Conservation (phyloP, 2,888 invertebrate species). For the Drosophila percnosoma region DNA sequence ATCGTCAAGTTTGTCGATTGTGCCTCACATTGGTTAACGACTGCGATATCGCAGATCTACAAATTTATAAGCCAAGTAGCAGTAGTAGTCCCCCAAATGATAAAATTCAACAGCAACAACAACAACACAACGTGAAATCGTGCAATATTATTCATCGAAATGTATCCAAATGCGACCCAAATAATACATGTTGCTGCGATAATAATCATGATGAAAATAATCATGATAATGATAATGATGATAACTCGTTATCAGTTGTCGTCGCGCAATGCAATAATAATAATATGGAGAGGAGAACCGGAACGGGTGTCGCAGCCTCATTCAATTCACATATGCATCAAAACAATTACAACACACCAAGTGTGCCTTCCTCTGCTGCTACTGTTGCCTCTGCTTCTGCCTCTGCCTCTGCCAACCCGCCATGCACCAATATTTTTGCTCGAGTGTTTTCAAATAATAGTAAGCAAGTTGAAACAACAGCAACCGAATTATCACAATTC, state of each 20-base stretch:
- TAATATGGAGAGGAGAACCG: slow-evolving; percentile 33
- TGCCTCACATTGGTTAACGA: slow-evolving; percentile 93
- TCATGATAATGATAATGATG: slow-evolving; percentile 39
- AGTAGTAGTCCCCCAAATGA: slow-evolving; percentile 16
- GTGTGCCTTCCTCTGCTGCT: slow-evolving; percentile 60
- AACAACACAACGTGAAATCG: slow-evolving; percentile 28
- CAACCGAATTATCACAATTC: slow-evolving; percentile 56
- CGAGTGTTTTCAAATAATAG: slow-evolving; percentile 45
- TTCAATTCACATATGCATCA: slow-evolving; percentile 41
- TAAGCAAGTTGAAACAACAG: slow-evolving; percentile 39
- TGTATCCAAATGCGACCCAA: slow-evolving; percentile 53
- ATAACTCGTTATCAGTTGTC: slow-evolving; percentile 63
- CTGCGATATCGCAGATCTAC: slow-evolving; percentile 89
- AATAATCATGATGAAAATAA: slow-evolving; percentile 49
- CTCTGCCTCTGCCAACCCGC: slow-evolving; percentile 36
- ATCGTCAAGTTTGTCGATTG: slow-evolving; percentile 96
- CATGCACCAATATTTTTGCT: slow-evolving; percentile 44
- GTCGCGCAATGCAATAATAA: slow-evolving; percentile 50
- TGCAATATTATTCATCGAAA: slow-evolving; percentile 46
- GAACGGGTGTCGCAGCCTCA: slow-evolving; percentile 10
- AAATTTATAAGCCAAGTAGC: slow-evolving; percentile 77
- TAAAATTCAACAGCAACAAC: slow-evolving; percentile 25
- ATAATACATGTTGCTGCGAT: slow-evolving; percentile 62
- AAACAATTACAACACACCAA: slow-evolving; percentile 67
- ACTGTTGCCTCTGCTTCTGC: slow-evolving; percentile 18